Conservation (phyloP, 2,113 vertebrate species). For the Camarhynchus parvulus region DNA sequence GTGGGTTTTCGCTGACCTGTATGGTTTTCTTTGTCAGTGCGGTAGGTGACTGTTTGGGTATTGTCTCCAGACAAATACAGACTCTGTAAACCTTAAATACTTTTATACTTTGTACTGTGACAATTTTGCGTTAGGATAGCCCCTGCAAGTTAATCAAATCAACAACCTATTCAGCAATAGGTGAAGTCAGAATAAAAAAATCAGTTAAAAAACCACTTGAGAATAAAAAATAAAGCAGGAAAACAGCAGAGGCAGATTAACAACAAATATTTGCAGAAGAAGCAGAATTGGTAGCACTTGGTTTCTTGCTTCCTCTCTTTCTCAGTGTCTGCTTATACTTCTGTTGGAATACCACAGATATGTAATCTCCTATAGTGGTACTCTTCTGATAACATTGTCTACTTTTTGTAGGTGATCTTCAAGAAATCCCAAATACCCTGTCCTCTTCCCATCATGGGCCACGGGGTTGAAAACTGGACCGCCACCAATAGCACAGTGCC, state of each 20-base stretch:
- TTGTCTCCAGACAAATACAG: neutral
- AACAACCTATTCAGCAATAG: neutral
- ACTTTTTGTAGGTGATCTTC: slow-evolving; percentile 86
- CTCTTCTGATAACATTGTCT: neutral
- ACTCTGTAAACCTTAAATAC: neutral
- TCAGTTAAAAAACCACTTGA: neutral
- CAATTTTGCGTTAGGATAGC: neutral
- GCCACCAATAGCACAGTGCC: slow-evolving; percentile 76
- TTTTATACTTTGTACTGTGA: neutral
- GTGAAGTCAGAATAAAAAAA: neutral
- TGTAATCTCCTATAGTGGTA: neutral
- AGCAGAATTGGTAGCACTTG: neutral
- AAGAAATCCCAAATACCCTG: slow-evolving; percentile 95
- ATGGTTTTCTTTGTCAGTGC: slow-evolving; percentile 96
- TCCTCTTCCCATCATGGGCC: slow-evolving; percentile 84
- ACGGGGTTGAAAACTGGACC: slow-evolving; percentile 78
- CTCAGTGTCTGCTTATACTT: neutral
- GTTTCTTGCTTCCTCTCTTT: neutral
- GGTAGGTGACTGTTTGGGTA: slow-evolving; percentile 79
- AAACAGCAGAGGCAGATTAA: neutral
- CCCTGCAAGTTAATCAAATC: neutral
- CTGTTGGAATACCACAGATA: neutral
- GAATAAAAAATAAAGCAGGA: neutral
- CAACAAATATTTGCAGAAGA: neutral
- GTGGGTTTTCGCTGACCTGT: slow-evolving; percentile 93